phyloP scores from a whole-genome alignment of 2,113 vertebrate genomes.

The Ptyas mucosa region DNA sequence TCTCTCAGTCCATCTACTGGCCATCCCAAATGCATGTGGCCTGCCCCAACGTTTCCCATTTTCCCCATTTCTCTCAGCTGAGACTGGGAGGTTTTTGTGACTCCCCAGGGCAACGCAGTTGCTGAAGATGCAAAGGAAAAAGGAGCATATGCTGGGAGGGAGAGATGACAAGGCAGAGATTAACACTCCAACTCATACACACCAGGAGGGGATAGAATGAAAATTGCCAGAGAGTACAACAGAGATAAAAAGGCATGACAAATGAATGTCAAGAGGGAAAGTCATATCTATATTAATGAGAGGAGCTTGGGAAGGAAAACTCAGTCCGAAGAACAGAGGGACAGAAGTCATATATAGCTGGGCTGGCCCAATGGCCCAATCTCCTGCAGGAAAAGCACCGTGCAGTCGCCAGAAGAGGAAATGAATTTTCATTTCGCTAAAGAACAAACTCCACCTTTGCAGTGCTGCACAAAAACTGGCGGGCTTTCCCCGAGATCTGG shows the following conservation, averaged over 20 bases:
- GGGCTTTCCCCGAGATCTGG: not conserved
- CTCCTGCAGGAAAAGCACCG: not conserved
- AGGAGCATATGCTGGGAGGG: too few species aligned
- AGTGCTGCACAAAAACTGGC: not conserved
- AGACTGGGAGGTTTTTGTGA: not conserved
- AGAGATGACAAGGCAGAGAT: slow-evolving; percentile 3
- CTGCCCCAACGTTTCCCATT: not conserved
- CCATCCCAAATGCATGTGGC: not conserved
- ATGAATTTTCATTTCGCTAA: not conserved
- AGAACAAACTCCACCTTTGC: not conserved
- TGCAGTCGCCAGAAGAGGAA: not conserved
- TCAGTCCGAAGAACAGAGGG: not conserved
- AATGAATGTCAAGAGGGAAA: slow-evolving; percentile 9
- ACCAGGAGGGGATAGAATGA: slow-evolving; percentile 6
- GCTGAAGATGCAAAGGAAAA: not conserved
- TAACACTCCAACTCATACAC: slow-evolving; percentile 12
- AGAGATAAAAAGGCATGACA: slow-evolving; percentile 17
- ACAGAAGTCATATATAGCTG: not conserved
- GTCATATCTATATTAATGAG: slow-evolving; percentile 24
- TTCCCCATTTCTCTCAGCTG: not conserved
- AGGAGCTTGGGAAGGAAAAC: not conserved
- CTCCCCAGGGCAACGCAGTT: not conserved
- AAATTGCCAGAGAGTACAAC: slow-evolving; percentile 3
- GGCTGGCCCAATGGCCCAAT: too few species aligned
- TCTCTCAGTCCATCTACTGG: not conserved